Percentiles rank a stretch among this genome's conserved stretches.
These are phyloP conservation scores for Podargus strigoides DNA, from an alignment of 2,797 vertebrate species.

Conservation along the genomic window DNA sequence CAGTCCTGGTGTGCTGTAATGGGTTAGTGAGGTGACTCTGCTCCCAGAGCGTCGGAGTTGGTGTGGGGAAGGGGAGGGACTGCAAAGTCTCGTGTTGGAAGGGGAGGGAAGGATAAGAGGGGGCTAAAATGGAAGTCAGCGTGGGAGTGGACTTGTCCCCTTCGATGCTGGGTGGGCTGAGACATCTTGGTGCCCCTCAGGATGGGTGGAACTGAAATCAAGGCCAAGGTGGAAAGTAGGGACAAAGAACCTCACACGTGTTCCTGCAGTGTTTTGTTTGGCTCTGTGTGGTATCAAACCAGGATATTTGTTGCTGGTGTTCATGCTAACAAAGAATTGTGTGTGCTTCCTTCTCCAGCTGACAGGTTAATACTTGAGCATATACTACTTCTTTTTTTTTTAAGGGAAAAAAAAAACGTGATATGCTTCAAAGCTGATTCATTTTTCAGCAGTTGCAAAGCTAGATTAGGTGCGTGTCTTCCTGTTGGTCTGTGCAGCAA, in stretches of 20 bases:
- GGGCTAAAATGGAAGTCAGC: neutral
- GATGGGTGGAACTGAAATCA: neutral
- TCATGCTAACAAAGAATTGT: neutral
- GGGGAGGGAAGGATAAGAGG: neutral
- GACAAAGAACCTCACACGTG: neutral
- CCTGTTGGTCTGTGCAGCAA: neutral
- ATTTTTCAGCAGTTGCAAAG: neutral
- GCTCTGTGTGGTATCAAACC: neutral
- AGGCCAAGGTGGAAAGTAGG: neutral
- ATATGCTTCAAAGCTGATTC: neutral
- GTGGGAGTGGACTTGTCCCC: neutral
- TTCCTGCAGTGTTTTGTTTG: slow-evolving; percentile 5
- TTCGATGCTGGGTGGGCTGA: neutral
- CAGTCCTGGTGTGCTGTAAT: neutral
- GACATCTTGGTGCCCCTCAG: neutral
- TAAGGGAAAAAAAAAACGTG: neutral
- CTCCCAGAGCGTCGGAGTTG: neutral
- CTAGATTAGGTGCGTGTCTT: neutral
- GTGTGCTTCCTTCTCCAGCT: neutral
- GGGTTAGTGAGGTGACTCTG: neutral
- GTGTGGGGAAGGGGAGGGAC: neutral
- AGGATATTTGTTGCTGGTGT: neutral
- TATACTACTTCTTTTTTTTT: neutral
- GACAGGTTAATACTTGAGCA: neutral
- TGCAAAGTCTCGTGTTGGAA: neutral